Percentiles rank a stretch among this genome's conserved stretches.
These are phyloP conservation scores for Caenorhabditis sulstoni DNA, from an alignment of 2,888 invertebrate genomes.

Conservation along the genomic window DNA sequence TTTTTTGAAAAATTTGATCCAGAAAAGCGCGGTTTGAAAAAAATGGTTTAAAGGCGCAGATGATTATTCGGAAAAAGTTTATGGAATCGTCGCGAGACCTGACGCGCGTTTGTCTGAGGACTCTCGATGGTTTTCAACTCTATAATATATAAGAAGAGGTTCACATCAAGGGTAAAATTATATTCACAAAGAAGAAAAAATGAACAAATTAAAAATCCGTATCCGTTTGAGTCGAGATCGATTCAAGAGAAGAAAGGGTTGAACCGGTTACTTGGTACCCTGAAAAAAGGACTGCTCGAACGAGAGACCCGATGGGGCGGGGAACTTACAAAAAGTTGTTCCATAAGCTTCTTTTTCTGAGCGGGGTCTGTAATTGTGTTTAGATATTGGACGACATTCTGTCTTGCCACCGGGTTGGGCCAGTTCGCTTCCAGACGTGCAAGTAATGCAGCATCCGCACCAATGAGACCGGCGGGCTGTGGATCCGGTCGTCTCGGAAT, in stretches of 20 bases:
- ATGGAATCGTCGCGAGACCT: too few relatives aligned
- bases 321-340: conserved; percentile 20
- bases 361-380: neutral
- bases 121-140: too few relatives aligned
- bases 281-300: neutral
- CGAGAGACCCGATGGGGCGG: neutral
- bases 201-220: neutral
- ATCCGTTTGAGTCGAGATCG: conserved; percentile 3
- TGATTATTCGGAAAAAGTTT: too few relatives aligned
- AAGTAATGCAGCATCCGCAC: neutral
- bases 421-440: neutral
- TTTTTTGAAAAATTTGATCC: too few relatives aligned
- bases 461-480: neutral
- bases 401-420: neutral
- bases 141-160: neutral
- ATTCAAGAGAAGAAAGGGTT: neutral
- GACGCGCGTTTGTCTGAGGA: too few relatives aligned
- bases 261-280: conserved; percentile 2
- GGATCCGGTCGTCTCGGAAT: neutral
- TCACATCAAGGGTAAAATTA: neutral
- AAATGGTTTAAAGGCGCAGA: too few relatives aligned
- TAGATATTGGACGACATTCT: neutral
- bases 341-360: neutral
- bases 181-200: neutral
- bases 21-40: too few relatives aligned